Evolutionary conservation across 2,888 invertebrate genomes (phyloP).

Genomic region (Eudasyphora cyanicolor): DNA sequence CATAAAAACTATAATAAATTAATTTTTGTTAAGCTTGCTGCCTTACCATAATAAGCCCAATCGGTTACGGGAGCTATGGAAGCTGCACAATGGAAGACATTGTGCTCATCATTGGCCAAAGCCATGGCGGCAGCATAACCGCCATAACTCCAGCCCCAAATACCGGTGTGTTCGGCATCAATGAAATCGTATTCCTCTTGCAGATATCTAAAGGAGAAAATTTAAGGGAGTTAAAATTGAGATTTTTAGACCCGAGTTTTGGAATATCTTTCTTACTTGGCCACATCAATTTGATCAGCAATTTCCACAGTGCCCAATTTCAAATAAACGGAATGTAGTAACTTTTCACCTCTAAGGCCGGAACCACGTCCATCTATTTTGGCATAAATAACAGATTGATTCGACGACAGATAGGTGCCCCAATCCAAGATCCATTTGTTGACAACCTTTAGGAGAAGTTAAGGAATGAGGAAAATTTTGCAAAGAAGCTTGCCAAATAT

Average conservation of each 20-base stretch:
- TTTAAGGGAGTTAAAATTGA: background rate
- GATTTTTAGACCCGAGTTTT: background rate
- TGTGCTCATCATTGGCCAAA: conserved; percentile 87
- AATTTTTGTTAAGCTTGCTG: background rate
- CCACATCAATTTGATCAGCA: conserved; percentile 93
- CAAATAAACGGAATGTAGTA: conserved; percentile 90
- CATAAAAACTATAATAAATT: too few relatives aligned
- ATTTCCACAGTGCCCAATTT: conserved; percentile 94
- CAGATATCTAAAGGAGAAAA: conserved; percentile 75
- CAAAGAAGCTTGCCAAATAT: too few relatives aligned
- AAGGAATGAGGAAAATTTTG: background rate
- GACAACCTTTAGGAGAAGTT: conserved; percentile 70
- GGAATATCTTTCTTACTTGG: conserved; percentile 79
- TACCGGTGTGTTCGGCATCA: conserved; percentile 89
- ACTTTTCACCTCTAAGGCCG: conserved; percentile 90
- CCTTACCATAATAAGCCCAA: conserved; percentile 96
- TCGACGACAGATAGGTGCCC: conserved; percentile 92
- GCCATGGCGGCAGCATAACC: conserved; percentile 95
- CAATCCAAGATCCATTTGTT: conserved; percentile 92
- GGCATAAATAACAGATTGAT: conserved; percentile 92
- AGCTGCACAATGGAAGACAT: conserved; percentile 94
- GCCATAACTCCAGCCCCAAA: conserved; percentile 99
- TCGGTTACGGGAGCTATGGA: conserved; percentile 98
- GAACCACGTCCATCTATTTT: conserved; percentile 95
- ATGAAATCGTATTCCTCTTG: conserved; percentile 86